These are phyloP conservation scores for Ashinkailepas kermadecensis DNA, from an alignment of 2,888 invertebrate species.

Conservation along the genomic window DNA sequence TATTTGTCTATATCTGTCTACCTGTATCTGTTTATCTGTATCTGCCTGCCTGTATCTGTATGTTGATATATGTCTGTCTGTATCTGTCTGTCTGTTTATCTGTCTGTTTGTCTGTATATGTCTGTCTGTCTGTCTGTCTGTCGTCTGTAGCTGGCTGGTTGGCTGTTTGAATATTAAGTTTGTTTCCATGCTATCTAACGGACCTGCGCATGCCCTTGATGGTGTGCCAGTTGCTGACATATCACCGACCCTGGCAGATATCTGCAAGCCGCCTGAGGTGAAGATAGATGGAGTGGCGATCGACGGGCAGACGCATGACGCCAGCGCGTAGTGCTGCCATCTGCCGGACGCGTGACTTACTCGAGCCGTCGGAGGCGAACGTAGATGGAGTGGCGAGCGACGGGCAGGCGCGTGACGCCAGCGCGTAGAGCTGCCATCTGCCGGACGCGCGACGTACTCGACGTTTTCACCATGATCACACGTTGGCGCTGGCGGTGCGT, in stretches of 20 bases:
- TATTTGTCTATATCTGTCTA: no score
- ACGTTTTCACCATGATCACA: no score
- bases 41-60: neutral
- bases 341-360: neutral
- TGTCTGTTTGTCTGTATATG: neutral
- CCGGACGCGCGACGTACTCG: no score
- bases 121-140: neutral
- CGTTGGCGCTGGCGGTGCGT: no score
- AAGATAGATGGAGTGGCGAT: neutral
- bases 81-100: neutral
- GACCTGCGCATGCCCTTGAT: neutral
- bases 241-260: neutral
- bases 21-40: no score
- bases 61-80: neutral
- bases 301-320: neutral
- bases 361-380: no score
- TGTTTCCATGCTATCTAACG: neutral
- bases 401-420: no score
- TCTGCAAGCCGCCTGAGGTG: neutral
- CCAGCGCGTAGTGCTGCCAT: neutral
- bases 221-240: neutral
- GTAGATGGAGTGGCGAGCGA: no score
- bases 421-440: no score
- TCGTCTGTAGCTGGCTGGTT: neutral
- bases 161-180: no score